Evolutionary conservation across 2,888 invertebrate genomes (phyloP), one percentile per base, ranked within the genome.

Genomic region (Metopia argyrocephala): DNA sequence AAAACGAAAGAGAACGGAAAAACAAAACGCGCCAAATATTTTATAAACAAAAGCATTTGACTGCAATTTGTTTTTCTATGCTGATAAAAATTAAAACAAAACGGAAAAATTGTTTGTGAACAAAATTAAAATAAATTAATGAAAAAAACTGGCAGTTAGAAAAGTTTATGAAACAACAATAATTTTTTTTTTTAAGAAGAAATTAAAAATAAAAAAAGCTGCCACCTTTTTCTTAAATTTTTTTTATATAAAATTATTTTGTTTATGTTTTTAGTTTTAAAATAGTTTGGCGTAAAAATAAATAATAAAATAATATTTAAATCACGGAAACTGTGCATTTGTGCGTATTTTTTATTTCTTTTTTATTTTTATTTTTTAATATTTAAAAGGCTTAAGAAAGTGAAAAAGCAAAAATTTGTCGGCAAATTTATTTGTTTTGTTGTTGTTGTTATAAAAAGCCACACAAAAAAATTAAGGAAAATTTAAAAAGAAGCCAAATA

Each of bases 1-100:
- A 45, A 27, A 50, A 62, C 3, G 7, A 21, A 69, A 64, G 23
- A 27, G 27, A 50, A 70, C 1, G n/a, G n/a, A 23, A 20, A 31
- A 5, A 52, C 59, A 66, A 70, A 56, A 64, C 76, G 48, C 74
- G 75, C 75, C 46, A 70, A 61, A 52, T n/a, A n/a, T n/a, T n/a
- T n/a, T n/a, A n/a, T n/a, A n/a, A n/a, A n/a, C n/a, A 25, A 71
- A 68, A 73, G 45, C 5, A 9, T 23, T 31, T 6, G 9, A 6
- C 9, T 31, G 31, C 9, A 6, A 9, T 31, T 6, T 6, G 18
- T 3, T 6, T 38, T 45, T 15, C 6, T 27, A 57, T 20, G 50
- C 28, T 52, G 52, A 23, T 45, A 7, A n/a, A 31, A 74, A 52
- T 31, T 23, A 52, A 9, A 52, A 18, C 28, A 18, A 18, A 9